These are phyloP conservation scores for Pampusana beccarii DNA, from an alignment of 2,113 vertebrate genomes.

Conservation along the genomic window DNA sequence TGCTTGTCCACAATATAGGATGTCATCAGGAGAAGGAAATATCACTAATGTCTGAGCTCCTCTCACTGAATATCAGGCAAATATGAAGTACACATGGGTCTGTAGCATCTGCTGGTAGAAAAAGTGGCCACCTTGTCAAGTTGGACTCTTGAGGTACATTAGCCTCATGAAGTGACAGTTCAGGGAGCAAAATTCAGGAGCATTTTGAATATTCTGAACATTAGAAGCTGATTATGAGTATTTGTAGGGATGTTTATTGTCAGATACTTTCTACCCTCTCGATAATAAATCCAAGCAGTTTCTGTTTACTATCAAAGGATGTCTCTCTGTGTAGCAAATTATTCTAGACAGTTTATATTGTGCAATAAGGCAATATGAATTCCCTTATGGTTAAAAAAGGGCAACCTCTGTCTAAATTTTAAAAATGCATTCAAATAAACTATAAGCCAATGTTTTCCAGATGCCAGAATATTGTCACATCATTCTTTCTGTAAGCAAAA, in stretches of 20 bases:
- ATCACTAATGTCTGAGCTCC: neutral
- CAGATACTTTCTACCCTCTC: neutral
- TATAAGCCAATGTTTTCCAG: constrained; percentile 55
- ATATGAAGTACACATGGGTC: neutral
- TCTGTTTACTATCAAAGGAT: constrained; percentile 24
- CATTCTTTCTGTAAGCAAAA: constrained; percentile 45
- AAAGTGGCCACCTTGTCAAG: neutral
- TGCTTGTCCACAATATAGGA: neutral
- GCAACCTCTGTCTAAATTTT: constrained; percentile 44
- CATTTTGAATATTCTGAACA: neutral
- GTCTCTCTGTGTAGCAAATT: constrained; percentile 35
- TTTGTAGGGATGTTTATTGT: neutral
- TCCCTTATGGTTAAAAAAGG: constrained; percentile 47
- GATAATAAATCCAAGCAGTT: constrained; percentile 31
- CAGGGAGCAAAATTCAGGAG: neutral
- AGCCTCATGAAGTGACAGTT: neutral
- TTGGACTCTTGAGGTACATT: neutral
- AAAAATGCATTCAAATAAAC: constrained; percentile 61
- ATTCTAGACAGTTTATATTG: constrained; percentile 45
- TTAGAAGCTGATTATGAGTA: neutral
- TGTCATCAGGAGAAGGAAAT: neutral
- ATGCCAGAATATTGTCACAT: constrained; percentile 42
- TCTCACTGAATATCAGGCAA: neutral
- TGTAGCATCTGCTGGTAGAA: neutral
- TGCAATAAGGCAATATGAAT: constrained; percentile 39